Evolutionary conservation across 2,113 vertebrate genomes (phyloP), one percentile per base, ranked within the genome.

Genomic region (Paedocypris sp.): DNA sequence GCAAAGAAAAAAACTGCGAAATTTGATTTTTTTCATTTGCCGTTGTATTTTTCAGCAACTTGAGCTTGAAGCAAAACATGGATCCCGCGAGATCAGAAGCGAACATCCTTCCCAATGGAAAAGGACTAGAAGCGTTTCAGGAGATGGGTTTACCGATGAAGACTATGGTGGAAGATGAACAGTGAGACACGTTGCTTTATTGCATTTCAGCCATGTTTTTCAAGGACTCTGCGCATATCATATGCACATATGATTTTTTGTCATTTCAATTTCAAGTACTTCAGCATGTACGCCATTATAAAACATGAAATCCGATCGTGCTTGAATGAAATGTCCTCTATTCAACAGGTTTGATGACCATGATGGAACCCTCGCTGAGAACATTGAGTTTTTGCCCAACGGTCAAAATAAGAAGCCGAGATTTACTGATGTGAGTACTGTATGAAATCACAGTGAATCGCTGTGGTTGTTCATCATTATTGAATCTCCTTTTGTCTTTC

Each of bases 361-460:
- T 20, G 85, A 86, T 31, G 77, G 71, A 3, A 73, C 72, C 0
- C 19, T 68, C 18, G 75, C 75, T 0, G 94, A 94, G 76, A 87
- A 83, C 53, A 85, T 89, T 53, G 89, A 87, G 68, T 98, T 96
- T 75, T 69, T 96, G 16, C 89, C 91, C 51, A 86, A 75, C 0
- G 54, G 77, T 0, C 64, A 80, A 0, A 81, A 85, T 77, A 95
- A 93, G 83, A 92, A 91, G 51, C 83, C 88, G 4, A 88, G 87
- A 62, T 98, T 98, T 78, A 95, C 89, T 0, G 93, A 97, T 1
- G 94, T 97, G 80, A 77, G 86, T 76, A 16, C n/a, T 67, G 7
- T 23, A 23, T 10, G 2, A 4, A 13, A 36, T 16, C 15, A 47
- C 3, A 11, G 4, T 12, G 22, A 15, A 26, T 13, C 43, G 13